These are phyloP conservation scores for Clanis bilineata DNA, from an alignment of 2,888 invertebrate species.

Conservation along the genomic window DNA sequence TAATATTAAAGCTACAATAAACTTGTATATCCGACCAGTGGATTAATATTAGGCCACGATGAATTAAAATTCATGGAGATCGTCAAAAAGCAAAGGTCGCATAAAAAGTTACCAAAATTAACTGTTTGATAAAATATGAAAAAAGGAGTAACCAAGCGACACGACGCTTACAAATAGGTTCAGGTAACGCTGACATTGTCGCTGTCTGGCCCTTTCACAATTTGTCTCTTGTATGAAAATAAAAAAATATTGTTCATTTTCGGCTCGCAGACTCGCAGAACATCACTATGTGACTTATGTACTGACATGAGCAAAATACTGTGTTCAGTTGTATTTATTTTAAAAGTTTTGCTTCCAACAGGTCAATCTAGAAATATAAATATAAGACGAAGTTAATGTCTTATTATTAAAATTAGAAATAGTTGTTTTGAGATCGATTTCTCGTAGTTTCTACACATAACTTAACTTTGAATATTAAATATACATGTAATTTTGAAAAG, in stretches of 20 bases:
- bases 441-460: no score
- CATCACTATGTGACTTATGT: neutral
- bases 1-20: no score
- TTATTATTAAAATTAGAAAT: no score
- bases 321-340: no score
- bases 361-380: no score
- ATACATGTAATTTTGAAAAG: no score
- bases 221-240: constrained; percentile 7
- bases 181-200: constrained; percentile 32
- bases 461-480: no score
- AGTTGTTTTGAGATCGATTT: no score
- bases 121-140: constrained; percentile 6
- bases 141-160: constrained; percentile 5
- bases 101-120: neutral
- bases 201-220: constrained; percentile 25
- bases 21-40: neutral
- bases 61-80: neutral
- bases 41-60: neutral
- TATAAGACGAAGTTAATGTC: no score
- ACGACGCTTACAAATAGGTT: constrained; percentile 10
- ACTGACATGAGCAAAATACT: neutral
- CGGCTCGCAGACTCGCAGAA: neutral
- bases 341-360: no score
- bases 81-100: neutral
- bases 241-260: constrained; percentile 10